Percentiles rank a stretch among this genome's conserved stretches.
These are phyloP conservation scores for Pterocles burchelli DNA, from an alignment of 2,113 vertebrate genomes.

Conservation along the genomic window DNA sequence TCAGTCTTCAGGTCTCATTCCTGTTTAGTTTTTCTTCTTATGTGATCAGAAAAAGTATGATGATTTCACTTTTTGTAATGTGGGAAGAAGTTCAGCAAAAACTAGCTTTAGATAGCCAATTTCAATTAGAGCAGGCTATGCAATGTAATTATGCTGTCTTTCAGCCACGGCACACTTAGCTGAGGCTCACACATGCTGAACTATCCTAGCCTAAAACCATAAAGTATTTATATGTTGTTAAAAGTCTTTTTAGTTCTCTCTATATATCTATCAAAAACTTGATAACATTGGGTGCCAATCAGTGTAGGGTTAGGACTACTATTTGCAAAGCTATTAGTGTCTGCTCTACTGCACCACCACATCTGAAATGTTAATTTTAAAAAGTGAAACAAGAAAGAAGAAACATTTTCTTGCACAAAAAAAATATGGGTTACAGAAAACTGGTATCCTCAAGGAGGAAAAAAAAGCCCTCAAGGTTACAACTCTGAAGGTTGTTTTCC, in stretches of 20 bases:
- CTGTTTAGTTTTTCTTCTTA: not conserved
- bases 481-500: conserved; percentile 42
- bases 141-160: not conserved
- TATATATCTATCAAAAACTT: not conserved
- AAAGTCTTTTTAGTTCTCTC: not conserved
- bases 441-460: conserved; percentile 36
- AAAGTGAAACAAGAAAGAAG: not conserved
- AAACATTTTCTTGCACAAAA: not conserved
- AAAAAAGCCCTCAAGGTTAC: conserved; percentile 19
- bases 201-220: not conserved
- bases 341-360: not conserved
- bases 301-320: not conserved
- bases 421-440: not conserved
- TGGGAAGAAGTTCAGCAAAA: not conserved
- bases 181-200: not conserved
- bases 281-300: not conserved
- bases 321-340: not conserved
- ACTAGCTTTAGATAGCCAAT: not conserved
- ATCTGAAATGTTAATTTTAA: not conserved
- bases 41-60: not conserved
- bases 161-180: not conserved
- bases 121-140: not conserved
- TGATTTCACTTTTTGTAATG: not conserved
- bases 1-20: not conserved
- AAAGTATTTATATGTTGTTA: not conserved